Evolutionary conservation across 2,888 invertebrate species (phyloP).

Genomic region (Euzetes globulus): DNA sequence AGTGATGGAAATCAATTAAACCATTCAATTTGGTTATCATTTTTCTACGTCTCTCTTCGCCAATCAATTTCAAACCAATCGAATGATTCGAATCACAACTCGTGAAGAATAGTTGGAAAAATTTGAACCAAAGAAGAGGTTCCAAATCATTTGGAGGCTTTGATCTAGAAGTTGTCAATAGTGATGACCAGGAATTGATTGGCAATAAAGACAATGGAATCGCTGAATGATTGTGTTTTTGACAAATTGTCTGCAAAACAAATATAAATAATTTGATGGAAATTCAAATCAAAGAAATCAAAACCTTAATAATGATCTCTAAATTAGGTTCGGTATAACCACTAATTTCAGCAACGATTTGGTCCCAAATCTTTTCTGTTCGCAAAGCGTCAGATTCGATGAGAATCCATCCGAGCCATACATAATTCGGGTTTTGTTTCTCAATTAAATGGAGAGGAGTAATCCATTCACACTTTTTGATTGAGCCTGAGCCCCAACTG

Average conservation of each 20-base stretch:
- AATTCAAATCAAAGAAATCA: not conserved
- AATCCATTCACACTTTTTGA: constrained; percentile 32
- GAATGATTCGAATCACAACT: constrained; percentile 30
- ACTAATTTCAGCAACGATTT: constrained; percentile 33
- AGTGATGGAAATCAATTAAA: constrained; percentile 35
- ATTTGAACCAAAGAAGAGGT: constrained; percentile 37
- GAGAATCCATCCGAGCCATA: constrained; percentile 31
- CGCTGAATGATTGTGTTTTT: constrained; percentile 1
- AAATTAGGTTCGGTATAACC: constrained; percentile 22
- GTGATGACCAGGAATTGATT: constrained; percentile 33
- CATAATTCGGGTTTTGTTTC: constrained; percentile 19
- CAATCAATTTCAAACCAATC: constrained; percentile 32
- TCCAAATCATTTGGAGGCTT: constrained; percentile 31
- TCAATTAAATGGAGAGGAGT: constrained; percentile 36
- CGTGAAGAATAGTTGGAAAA: constrained; percentile 35
- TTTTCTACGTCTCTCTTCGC: not conserved
- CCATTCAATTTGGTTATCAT: constrained; percentile 29
- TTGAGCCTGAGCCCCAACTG: not conserved
- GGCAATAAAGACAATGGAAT: constrained; percentile 35
- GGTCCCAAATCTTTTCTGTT: constrained; percentile 36
- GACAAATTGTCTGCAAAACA: constrained; percentile 28
- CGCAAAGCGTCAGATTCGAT: constrained; percentile 32
- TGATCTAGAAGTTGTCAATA: not conserved
- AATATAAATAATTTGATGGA: not conserved
- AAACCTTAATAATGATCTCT: constrained; percentile 25